These are phyloP conservation scores for Drosophila niveifrons DNA, from an alignment of 2,888 invertebrate genomes.

Conservation along the genomic window DNA sequence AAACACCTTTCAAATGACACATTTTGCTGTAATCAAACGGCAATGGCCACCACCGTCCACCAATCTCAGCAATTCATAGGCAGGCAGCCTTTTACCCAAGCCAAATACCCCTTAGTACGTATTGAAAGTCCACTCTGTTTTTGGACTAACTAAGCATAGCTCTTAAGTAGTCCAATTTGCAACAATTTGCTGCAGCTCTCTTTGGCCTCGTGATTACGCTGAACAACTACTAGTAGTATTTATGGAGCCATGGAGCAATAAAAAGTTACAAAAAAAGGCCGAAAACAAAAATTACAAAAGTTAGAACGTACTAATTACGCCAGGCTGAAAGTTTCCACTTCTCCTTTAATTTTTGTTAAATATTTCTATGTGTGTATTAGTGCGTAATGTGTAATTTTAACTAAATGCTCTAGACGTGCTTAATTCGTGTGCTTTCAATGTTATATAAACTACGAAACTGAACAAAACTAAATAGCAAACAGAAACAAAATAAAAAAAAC, in stretches of 20 bases:
- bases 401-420: conserved; percentile 69
- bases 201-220: conserved; percentile 50
- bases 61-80: conserved; percentile 73
- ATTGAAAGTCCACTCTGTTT: conserved; percentile 39
- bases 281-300: conserved; percentile 14
- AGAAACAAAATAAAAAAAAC: conserved; percentile 37
- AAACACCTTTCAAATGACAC: conserved; percentile 93
- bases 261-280: background rate
- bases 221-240: background rate
- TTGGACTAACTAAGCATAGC: conserved; percentile 51
- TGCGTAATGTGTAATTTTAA: conserved; percentile 74
- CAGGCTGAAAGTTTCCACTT: conserved; percentile 7
- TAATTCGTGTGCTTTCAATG: conserved; percentile 66
- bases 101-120: conserved; percentile 35
- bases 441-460: conserved; percentile 50
- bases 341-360: conserved; percentile 26
- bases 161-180: conserved; percentile 56
- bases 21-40: conserved; percentile 94
- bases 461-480: conserved; percentile 38
- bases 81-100: conserved; percentile 15
- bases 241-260: too few species aligned
- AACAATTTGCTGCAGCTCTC: conserved; percentile 17
- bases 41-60: conserved; percentile 86
- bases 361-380: conserved; percentile 62
- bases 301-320: conserved; percentile 9